These are phyloP conservation scores for Calameuta pallipes DNA, from an alignment of 2,888 invertebrate species.

Conservation along the genomic window DNA sequence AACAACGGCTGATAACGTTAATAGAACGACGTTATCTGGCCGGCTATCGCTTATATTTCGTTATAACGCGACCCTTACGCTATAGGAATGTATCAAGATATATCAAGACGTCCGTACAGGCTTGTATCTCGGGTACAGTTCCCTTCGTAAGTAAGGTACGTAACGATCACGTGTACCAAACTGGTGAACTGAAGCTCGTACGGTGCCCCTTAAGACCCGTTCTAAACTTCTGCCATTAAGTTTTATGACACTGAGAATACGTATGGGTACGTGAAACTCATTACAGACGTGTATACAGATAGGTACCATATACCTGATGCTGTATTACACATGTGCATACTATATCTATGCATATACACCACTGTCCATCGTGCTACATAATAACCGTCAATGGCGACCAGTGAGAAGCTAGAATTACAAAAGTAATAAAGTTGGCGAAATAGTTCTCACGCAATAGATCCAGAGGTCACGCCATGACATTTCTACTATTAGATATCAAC, in stretches of 20 bases:
- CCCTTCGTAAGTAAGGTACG: neutral
- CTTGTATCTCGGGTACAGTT: neutral
- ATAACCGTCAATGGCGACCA: neutral
- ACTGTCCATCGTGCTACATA: neutral
- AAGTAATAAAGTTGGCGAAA: neutral
- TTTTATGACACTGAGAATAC: neutral
- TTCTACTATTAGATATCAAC: neutral
- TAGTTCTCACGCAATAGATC: neutral
- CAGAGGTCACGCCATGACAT: neutral
- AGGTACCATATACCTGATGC: neutral
- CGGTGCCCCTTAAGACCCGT: conserved; percentile 5
- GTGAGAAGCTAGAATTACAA: neutral
- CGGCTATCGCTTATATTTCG: neutral
- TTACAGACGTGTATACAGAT: neutral
- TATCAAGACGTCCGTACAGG: neutral
- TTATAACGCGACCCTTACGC: neutral
- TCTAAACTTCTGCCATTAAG: conserved; percentile 10
- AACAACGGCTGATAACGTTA: conserved; percentile 6
- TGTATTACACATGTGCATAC: neutral
- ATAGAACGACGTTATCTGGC: conserved; percentile 4
- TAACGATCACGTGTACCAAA: neutral
- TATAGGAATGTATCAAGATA: neutral
- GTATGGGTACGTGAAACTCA: neutral
- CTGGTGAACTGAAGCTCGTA: neutral
- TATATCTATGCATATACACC: neutral